A percentile compares a stretch with the other conserved stretches of the same genome.
Evolutionary conservation across 2,888 invertebrate genomes (phyloP).

Genomic region (Drosophila testacea): DNA sequence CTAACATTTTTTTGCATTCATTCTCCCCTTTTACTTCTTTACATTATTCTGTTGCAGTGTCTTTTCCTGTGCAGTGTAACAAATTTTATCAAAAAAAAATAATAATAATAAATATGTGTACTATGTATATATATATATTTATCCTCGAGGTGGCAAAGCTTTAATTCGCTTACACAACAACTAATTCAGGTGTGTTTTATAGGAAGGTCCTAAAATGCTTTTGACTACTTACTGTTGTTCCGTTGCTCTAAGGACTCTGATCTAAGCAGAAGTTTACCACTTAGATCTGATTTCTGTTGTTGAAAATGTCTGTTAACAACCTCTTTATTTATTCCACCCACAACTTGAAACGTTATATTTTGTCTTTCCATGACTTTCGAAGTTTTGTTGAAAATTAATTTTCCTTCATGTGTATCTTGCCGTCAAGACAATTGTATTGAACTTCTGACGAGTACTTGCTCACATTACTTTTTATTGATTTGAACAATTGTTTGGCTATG

Average conservation of each 20-base stretch:
- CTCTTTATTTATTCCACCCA: not conserved
- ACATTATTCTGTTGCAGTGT: not conserved
- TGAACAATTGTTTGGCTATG: slow-evolving; percentile 18
- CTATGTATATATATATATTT: not conserved
- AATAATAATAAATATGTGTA: not conserved
- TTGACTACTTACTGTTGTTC: no score
- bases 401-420: not conserved
- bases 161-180: no score
- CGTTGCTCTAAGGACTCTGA: no score
- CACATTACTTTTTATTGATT: slow-evolving; percentile 22
- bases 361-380: slow-evolving; percentile 14
- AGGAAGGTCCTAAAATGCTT: no score
- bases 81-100: slow-evolving; percentile 9
- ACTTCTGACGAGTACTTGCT: slow-evolving; percentile 11
- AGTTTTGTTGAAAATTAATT: slow-evolving; percentile 13
- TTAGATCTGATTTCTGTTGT: no score
- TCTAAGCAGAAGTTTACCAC: no score
- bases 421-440: not conserved
- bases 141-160: not conserved
- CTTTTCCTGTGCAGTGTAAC: not conserved
- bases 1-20: not conserved
- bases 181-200: no score
- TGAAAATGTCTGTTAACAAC: no score
- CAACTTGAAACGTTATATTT: slow-evolving; percentile 17
- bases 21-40: slow-evolving; percentile 10